Conservation (phyloP, 2,113 vertebrate genomes). For the Cephalopterus ornatus region DNA sequence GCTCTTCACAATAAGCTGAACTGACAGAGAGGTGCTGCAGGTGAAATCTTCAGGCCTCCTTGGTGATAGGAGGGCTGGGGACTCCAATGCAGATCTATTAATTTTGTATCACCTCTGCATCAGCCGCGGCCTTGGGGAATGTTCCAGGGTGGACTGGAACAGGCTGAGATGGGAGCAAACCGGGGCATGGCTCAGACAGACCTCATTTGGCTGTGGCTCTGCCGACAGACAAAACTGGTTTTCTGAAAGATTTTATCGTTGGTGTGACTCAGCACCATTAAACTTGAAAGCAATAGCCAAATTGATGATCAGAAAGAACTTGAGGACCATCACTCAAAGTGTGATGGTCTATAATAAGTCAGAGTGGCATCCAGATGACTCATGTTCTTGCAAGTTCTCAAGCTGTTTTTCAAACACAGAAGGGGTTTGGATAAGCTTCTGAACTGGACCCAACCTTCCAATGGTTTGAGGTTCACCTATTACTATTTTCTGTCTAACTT, state of each 20-base stretch:
- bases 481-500: constrained; percentile 36
- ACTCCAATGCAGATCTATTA: not conserved
- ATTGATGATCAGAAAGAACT: constrained; percentile 41
- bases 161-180: constrained; percentile 25
- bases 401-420: constrained; percentile 21
- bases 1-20: not conserved
- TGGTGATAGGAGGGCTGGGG: not conserved
- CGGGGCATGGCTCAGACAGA: not conserved
- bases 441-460: constrained; percentile 29
- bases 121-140: not conserved
- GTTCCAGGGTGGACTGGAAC: constrained; percentile 25
- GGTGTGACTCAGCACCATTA: constrained; percentile 54
- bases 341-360: constrained; percentile 5
- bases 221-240: not conserved
- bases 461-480: constrained; percentile 59
- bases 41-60: not conserved
- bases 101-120: constrained; percentile 38
- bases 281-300: constrained; percentile 28
- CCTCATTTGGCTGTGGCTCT: constrained; percentile 32
- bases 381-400: not conserved
- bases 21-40: constrained; percentile 27
- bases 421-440: constrained; percentile 28
- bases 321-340: constrained; percentile 23
- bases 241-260: constrained; percentile 32
- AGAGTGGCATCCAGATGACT: constrained; percentile 28